phyloP scores from a whole-genome alignment of 2,113 vertebrate species.

The Antechinus stuartii region DNA sequence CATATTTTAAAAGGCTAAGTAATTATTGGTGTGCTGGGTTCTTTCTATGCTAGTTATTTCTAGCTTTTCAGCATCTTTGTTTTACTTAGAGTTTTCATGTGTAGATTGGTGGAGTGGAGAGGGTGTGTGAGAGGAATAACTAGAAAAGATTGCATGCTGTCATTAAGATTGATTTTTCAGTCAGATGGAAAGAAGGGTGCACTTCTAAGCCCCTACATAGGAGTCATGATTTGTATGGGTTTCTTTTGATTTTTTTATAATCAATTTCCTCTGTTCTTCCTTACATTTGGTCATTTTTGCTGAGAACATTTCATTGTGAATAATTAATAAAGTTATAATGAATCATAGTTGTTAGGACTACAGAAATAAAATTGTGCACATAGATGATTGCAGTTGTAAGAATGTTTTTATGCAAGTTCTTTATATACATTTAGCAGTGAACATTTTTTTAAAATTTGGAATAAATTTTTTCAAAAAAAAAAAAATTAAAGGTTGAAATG shows the following conservation, averaged over 20 bases:
- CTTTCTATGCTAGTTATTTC: not conserved
- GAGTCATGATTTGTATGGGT: not conserved
- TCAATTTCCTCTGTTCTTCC: not conserved
- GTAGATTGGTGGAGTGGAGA: not conserved
- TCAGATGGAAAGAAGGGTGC: not conserved
- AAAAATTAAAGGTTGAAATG: conserved; percentile 2
- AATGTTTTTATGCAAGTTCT: conserved; percentile 7
- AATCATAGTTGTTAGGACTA: conserved; percentile 16
- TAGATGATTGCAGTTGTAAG: conserved; percentile 8
- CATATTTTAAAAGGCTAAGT: not conserved
- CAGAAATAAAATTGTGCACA: not conserved
- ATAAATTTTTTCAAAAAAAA: conserved; percentile 30
- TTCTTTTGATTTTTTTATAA: conserved; percentile 17
- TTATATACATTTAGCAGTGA: not conserved
- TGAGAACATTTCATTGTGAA: conserved; percentile 24
- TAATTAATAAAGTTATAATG: conserved; percentile 42
- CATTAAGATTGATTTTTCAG: not conserved
- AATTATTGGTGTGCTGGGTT: not conserved
- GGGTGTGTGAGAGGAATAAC: too few species aligned
- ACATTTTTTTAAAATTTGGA: conserved; percentile 6
- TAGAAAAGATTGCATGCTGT: not conserved
- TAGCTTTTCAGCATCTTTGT: not conserved
- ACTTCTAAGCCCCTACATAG: not conserved
- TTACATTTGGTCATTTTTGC: conserved; percentile 22
- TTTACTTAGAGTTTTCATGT: not conserved